Base-by-base conservation (phyloP, 2,797 vertebrate genomes). In the Schizopygopsis malacanthus region DNA sequence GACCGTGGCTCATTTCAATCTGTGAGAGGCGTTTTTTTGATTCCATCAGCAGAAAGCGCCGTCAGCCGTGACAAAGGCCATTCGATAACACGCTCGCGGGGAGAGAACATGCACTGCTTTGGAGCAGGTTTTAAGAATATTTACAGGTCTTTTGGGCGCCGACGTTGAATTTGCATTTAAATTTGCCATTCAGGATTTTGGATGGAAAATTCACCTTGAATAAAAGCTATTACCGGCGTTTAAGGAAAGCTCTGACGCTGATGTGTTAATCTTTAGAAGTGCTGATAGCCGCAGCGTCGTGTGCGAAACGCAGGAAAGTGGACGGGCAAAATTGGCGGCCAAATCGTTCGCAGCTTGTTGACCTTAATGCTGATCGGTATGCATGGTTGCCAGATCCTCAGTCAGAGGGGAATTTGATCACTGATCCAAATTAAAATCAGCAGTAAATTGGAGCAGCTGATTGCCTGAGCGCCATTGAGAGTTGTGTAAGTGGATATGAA, bases 1-100 rank as follows among this genome's bases (percentile, higher is more conserved):
- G 92, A 95, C 94, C 94, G 91, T 94, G 93, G 93, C 94, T 96
- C 95, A 95, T 96, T 95, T 95, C 94, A 96, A 95, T 95, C 91
- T 93, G 92, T 95, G 93, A 95, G 96, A 95, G 92, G 92, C 91
- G 88, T 93, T 95, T 94, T 95, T 93, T 94, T 95, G 92, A 95
- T 94, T 95, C 94, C 95, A 96, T 96, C 95, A 95, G 94, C 94
- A 95, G 93, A 95, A 95, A 92, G 92, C 92, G 93, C 92, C 91
- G 91, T 93, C 92, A 94, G 92, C 94, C 93, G 88, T 93, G 69
- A 92, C 90, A 83, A 92, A 82, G 90, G 89, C 93, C 93, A 93
- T 94, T 95, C 94, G 95, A 93, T 93, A 94, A 90, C 88, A 89
- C 87, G 90, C 20, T 69, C 22, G 6, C 33, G 4, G 61, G 12